Evolutionary conservation across 2,888 invertebrate species (phyloP).

Genomic region (Ectemnius continuus): DNA sequence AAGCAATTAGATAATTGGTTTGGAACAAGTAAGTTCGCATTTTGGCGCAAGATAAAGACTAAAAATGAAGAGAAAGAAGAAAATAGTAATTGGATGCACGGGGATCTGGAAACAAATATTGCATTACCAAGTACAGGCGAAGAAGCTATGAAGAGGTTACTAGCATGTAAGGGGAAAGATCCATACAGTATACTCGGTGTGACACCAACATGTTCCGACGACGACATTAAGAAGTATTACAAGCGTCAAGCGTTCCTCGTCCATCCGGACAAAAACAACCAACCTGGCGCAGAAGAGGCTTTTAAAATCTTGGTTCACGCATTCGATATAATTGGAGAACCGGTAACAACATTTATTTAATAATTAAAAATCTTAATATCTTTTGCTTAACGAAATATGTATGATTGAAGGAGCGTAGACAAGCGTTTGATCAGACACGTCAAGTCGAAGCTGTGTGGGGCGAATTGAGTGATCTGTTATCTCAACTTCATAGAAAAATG

Average conservation of each 20-base stretch:
- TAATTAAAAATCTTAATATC: not conserved
- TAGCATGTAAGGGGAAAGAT: slow-evolving; percentile 97
- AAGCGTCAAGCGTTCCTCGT: slow-evolving; percentile 95
- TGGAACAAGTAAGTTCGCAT: slow-evolving; percentile 81
- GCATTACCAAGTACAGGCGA: slow-evolving; percentile 93
- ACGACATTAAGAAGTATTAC: slow-evolving; percentile 96
- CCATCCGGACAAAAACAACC: slow-evolving; percentile 97
- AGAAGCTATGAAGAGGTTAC: slow-evolving; percentile 94
- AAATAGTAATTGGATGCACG: slow-evolving; percentile 78
- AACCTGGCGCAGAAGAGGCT: slow-evolving; percentile 96
- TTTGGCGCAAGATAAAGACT: slow-evolving; percentile 81
- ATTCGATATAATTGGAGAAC: slow-evolving; percentile 95
- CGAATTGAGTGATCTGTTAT: slow-evolving; percentile 91
- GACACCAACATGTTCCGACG: slow-evolving; percentile 91
- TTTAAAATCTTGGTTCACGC: slow-evolving; percentile 97
- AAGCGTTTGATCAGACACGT: slow-evolving; percentile 85
- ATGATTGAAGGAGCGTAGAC: slow-evolving; percentile 83
- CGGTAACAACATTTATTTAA: slow-evolving; percentile 80
- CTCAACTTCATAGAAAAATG: slow-evolving; percentile 95
- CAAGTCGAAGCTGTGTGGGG: slow-evolving; percentile 93
- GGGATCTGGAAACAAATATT: slow-evolving; percentile 85
- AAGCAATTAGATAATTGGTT: slow-evolving; percentile 80
- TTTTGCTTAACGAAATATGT: not conserved
- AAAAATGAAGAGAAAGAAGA: slow-evolving; percentile 77
- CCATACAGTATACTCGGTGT: slow-evolving; percentile 96